These are phyloP conservation scores for Acanthoscelides obtectus DNA, from an alignment of 2,888 invertebrate genomes.

Conservation along the genomic window DNA sequence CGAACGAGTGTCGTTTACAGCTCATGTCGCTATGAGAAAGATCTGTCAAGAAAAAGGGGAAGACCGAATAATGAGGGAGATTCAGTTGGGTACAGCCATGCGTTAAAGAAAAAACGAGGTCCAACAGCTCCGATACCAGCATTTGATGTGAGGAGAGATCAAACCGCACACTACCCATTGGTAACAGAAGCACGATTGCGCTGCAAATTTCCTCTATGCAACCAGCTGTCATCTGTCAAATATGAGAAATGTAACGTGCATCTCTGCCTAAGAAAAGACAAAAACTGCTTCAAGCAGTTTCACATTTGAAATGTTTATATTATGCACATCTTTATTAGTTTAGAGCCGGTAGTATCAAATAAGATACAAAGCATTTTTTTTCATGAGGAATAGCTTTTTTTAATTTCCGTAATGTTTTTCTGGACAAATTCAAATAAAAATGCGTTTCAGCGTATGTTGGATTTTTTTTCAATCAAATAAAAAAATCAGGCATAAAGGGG, in stretches of 20 bases:
- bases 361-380: too few species aligned
- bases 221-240: conserved; percentile 7
- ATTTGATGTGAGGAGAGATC: conserved; percentile 14
- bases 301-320: too few species aligned
- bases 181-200: conserved; percentile 2
- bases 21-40: conserved; percentile 9
- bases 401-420: too few species aligned
- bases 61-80: conserved; percentile 13
- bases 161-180: conserved; percentile 2
- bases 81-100: conserved; percentile 11
- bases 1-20: conserved; percentile 14
- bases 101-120: conserved; percentile 10
- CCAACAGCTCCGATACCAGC: conserved; percentile 9
- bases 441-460: too few species aligned
- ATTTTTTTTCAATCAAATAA: too few species aligned
- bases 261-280: conserved; percentile 7
- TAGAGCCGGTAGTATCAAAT: too few species aligned
- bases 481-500: too few species aligned
- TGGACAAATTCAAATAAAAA: too few species aligned
- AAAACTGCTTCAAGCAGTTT: conserved; percentile 8
- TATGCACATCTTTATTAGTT: too few species aligned
- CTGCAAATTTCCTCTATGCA: conserved; percentile 7
- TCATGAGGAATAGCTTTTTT: too few species aligned
- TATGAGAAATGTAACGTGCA: conserved; percentile 11
- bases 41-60: conserved; percentile 10